Evolutionary conservation across 1,140 invertebrate genomes (phyloP).

Genomic region (Pristionchus pacificus): DNA sequence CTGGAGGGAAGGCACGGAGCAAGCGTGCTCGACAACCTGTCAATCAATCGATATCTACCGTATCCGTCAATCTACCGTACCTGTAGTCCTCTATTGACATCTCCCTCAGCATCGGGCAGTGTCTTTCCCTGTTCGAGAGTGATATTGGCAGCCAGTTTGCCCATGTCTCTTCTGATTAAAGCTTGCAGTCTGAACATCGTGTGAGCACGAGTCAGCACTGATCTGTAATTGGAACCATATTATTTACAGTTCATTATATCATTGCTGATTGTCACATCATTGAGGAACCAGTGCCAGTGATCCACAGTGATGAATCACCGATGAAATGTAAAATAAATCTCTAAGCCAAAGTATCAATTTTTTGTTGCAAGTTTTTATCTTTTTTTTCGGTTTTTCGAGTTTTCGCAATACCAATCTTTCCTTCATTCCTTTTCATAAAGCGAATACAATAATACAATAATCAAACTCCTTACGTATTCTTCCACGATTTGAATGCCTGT

Average conservation of each 20-base stretch:
- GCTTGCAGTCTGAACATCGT: conserved; percentile 87
- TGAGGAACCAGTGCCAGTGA: too few relatives aligned
- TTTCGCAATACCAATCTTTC: too few relatives aligned
- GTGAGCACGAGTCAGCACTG: conserved; percentile 86
- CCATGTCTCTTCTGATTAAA: conserved; percentile 74
- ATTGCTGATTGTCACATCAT: too few relatives aligned
- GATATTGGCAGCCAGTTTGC: conserved; percentile 82
- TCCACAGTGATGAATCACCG: too few relatives aligned
- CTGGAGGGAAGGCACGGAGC: conserved; percentile 81
- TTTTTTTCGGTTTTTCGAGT: too few relatives aligned
- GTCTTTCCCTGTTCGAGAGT: conserved; percentile 97
- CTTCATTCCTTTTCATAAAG: neutral
- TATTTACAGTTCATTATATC: too few relatives aligned
- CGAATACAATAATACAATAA: too few relatives aligned
- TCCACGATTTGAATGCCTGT: conserved; percentile 78
- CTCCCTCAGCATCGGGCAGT: conserved; percentile 90
- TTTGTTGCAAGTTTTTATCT: too few relatives aligned
- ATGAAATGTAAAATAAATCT: too few relatives aligned
- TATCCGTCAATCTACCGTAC: conserved; percentile 54
- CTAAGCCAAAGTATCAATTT: too few relatives aligned
- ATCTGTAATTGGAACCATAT: conserved; percentile 58
- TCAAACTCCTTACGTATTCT: conserved; percentile 65
- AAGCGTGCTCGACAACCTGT: conserved; percentile 95
- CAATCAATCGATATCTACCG: neutral
- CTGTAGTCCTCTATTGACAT: conserved; percentile 92